phyloP scores from a whole-genome alignment of 2,113 vertebrate genomes.

The Illadopsis cleaveri region DNA sequence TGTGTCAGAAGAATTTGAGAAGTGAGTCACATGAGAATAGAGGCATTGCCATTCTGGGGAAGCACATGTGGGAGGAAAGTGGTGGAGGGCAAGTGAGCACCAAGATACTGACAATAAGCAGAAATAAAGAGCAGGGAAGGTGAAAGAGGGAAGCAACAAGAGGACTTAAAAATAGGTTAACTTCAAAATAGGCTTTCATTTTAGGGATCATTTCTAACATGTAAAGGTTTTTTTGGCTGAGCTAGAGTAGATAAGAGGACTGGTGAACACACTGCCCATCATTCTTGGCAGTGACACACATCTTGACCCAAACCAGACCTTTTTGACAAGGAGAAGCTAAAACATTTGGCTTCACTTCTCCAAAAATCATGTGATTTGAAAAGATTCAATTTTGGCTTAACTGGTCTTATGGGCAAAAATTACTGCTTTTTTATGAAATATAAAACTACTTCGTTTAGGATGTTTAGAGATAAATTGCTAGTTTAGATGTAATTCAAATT shows the following conservation, averaged over 20 bases:
- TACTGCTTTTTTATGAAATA: not conserved
- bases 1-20: not conserved
- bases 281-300: not conserved
- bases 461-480: not conserved
- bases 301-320: not conserved
- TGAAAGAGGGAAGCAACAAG: not conserved
- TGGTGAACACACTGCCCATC: not conserved
- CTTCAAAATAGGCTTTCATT: not conserved
- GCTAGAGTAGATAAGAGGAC: not conserved
- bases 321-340: not conserved
- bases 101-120: not conserved
- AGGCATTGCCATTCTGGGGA: not conserved
- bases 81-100: not conserved
- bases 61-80: not conserved
- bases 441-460: not conserved
- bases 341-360: not conserved
- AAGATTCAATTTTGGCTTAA: not conserved
- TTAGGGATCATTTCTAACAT: not conserved
- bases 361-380: not conserved
- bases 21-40: not conserved
- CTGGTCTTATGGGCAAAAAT: not conserved
- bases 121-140: not conserved
- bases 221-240: not conserved
- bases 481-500: not conserved
- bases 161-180: not conserved